phyloP scores from a whole-genome alignment of 2,113 vertebrate species.

The Actenoides lindsayi region DNA sequence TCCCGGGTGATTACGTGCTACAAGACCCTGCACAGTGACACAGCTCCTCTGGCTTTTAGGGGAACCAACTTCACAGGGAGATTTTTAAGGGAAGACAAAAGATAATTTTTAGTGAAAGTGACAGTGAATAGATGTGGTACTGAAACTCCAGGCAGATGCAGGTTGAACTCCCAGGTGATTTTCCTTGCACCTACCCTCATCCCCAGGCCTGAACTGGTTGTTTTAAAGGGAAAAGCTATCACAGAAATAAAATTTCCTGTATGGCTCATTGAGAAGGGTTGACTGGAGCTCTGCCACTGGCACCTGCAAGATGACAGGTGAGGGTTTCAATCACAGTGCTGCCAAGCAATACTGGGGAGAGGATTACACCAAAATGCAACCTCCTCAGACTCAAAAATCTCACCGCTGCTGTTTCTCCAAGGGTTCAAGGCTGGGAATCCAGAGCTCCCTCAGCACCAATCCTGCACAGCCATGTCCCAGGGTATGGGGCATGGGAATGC shows the following conservation, averaged over 20 bases:
- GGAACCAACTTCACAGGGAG: not conserved
- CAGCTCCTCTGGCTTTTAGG: not conserved
- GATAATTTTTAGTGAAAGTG: not conserved
- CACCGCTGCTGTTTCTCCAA: not conserved
- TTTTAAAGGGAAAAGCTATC: not conserved
- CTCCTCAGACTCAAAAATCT: not conserved
- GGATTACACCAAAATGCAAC: not conserved
- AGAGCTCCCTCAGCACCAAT: not conserved
- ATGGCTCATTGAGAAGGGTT: not conserved
- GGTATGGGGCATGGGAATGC: fast-evolving
- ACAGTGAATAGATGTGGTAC: not conserved
- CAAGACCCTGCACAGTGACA: not conserved
- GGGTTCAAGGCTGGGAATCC: not conserved
- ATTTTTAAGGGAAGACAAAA: not conserved
- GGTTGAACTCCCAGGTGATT: not conserved
- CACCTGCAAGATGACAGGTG: not conserved
- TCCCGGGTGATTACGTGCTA: not conserved
- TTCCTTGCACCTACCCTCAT: not conserved
- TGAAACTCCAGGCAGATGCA: not conserved
- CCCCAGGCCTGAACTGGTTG: not conserved
- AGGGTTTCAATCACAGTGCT: not conserved
- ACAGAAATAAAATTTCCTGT: not conserved
- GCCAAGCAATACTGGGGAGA: not conserved
- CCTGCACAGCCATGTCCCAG: not conserved
- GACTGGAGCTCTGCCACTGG: not conserved